Conservation (phyloP, 2,888 invertebrate genomes). For the Lasioglossum leucozonium region DNA sequence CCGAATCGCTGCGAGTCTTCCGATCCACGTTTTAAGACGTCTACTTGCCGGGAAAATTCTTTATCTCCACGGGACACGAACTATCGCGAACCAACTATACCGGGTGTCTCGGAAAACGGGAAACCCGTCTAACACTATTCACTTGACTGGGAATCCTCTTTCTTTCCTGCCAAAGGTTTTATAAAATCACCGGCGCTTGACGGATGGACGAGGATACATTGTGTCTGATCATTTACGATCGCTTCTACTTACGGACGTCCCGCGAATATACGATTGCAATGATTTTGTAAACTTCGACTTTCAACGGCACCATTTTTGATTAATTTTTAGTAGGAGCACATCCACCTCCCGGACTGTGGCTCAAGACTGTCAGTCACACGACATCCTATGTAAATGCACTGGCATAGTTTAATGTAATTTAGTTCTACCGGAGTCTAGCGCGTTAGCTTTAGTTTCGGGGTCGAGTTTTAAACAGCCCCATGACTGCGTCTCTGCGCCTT, state of each 20-base stretch:
- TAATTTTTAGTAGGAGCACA: not conserved
- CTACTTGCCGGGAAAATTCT: not conserved
- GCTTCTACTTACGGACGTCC: not conserved
- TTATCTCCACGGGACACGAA: not conserved
- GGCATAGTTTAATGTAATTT: not conserved
- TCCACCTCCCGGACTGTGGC: not conserved
- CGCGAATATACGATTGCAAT: not conserved
- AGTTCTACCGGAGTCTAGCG: not conserved
- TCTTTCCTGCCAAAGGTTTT: not conserved
- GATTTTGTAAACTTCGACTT: not conserved
- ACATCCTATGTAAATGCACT: not conserved
- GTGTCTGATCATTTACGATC: not conserved
- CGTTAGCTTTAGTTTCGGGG: not conserved
- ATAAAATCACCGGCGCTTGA: not conserved
- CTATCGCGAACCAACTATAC: not conserved
- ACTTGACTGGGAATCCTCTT: not conserved
- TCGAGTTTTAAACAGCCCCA: constrained; percentile 2
- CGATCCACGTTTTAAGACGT: not conserved
- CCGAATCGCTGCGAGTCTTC: not conserved
- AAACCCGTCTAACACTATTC: not conserved
- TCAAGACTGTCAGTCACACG: not conserved
- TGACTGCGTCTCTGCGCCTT: not conserved
- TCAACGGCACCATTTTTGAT: not conserved
- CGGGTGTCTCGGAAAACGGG: not conserved
- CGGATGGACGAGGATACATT: not conserved